phyloP scores from a whole-genome alignment of 2,797 vertebrate species.

The Karalla daura region DNA sequence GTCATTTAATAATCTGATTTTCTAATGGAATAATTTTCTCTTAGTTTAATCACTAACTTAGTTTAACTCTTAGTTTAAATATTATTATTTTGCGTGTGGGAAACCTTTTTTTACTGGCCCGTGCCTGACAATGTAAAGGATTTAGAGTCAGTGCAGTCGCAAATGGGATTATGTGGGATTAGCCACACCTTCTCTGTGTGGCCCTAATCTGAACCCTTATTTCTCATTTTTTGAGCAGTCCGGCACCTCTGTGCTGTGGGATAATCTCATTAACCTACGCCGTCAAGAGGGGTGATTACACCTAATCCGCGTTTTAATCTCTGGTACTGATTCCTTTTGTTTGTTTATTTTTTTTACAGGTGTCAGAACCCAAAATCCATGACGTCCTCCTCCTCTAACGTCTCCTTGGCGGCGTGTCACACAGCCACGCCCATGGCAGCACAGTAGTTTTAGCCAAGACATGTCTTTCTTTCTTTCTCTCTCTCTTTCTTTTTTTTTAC shows the following conservation, averaged over 20 bases:
- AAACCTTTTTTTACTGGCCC: slow-evolving; percentile 4
- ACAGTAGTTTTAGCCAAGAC: slow-evolving; percentile 54
- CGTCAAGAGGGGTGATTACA: background rate
- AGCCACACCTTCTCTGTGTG: slow-evolving; percentile 44
- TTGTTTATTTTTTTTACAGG: slow-evolving; percentile 77
- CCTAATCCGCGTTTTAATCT: background rate
- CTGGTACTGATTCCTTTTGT: background rate
- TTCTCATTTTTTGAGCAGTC: slow-evolving; percentile 21
- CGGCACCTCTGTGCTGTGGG: slow-evolving; percentile 34
- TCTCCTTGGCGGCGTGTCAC: slow-evolving; percentile 81
- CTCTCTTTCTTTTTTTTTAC: slow-evolving; percentile 19
- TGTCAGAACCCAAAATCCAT: slow-evolving; percentile 88
- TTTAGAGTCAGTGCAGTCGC: slow-evolving; percentile 43
- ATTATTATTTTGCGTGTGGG: background rate
- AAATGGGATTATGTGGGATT: slow-evolving; percentile 71
- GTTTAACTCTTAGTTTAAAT: too few relatives aligned
- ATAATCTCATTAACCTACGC: slow-evolving; percentile 50
- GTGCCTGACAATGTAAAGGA: slow-evolving; percentile 28
- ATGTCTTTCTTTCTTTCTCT: slow-evolving; percentile 13
- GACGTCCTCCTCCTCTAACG: slow-evolving; percentile 85
- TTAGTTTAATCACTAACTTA: too few relatives aligned
- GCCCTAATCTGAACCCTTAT: slow-evolving; percentile 57
- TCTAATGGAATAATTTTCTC: too few relatives aligned
- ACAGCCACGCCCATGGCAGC: slow-evolving; percentile 70
- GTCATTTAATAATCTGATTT: background rate